Conservation (phyloP, 2,797 vertebrate genomes). For the Sebastes nivosus region DNA sequence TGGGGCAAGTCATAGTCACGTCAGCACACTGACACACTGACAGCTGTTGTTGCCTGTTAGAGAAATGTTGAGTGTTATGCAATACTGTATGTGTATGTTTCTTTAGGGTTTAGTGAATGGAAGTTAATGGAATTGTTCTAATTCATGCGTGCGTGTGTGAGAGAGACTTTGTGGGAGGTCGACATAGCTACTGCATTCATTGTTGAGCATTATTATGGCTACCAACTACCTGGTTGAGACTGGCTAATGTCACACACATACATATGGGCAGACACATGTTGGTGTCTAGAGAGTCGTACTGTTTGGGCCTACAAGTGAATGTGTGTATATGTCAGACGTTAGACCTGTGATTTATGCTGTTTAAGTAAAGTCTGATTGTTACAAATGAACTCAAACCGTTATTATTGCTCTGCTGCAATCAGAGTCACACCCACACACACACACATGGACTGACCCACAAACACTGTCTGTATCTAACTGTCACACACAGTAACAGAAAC, state of each 20-base stretch:
- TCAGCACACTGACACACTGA: too few species aligned
- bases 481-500: conserved; percentile 33
- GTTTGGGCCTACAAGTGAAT: not conserved
- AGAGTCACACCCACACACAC: conserved; percentile 26
- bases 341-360: conserved; percentile 78
- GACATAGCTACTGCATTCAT: conserved; percentile 41
- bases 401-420: conserved; percentile 65
- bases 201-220: conserved; percentile 69
- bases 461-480: conserved; percentile 23
- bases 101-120: not conserved
- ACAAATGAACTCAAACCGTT: conserved; percentile 78
- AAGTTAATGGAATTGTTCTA: not conserved
- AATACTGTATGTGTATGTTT: too few species aligned
- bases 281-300: conserved; percentile 35
- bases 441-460: conserved; percentile 19
- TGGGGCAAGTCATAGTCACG: too few species aligned
- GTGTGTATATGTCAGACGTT: conserved; percentile 37
- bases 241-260: conserved; percentile 59
- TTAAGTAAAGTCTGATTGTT: conserved; percentile 80
- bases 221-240: conserved; percentile 43
- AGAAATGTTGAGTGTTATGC: too few species aligned
- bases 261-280: conserved; percentile 18
- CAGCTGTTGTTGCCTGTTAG: too few species aligned
- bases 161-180: conserved; percentile 64
- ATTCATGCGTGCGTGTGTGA: not conserved